Evolutionary conservation across 2,888 invertebrate species (phyloP).

Genomic region (Phoenoteleia sp.): DNA sequence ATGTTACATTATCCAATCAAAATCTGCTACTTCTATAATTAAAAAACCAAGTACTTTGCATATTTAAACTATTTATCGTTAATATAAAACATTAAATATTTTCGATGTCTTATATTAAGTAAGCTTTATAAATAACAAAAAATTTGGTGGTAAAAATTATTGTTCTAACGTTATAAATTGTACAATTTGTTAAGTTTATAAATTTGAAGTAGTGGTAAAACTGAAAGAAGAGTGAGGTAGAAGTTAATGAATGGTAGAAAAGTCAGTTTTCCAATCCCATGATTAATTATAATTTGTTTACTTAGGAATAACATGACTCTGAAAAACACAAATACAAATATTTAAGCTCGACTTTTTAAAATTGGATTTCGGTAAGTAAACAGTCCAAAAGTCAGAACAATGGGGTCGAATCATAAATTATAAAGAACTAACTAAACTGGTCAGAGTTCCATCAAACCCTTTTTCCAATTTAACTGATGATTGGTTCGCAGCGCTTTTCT

Average conservation of each 20-base stretch:
- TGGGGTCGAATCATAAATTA: slow-evolving; percentile 57
- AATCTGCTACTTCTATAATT: too few species aligned
- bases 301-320: background rate
- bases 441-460: background rate
- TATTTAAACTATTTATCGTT: too few species aligned
- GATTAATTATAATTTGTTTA: slow-evolving; percentile 37
- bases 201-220: too few species aligned
- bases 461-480: background rate
- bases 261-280: background rate
- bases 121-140: too few species aligned
- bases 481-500: background rate
- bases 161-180: too few species aligned
- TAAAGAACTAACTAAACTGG: slow-evolving; percentile 37
- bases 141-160: too few species aligned
- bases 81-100: too few species aligned
- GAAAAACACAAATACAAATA: background rate
- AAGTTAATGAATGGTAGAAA: background rate
- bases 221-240: too few species aligned
- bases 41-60: too few species aligned
- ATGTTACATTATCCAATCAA: too few species aligned
- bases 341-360: slow-evolving; percentile 29
- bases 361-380: slow-evolving; percentile 34
- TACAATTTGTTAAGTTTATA: too few species aligned
- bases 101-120: too few species aligned
- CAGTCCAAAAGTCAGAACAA: slow-evolving; percentile 41